These are phyloP conservation scores for Dascillus cervinus DNA, from an alignment of 2,888 invertebrate species.

Conservation along the genomic window DNA sequence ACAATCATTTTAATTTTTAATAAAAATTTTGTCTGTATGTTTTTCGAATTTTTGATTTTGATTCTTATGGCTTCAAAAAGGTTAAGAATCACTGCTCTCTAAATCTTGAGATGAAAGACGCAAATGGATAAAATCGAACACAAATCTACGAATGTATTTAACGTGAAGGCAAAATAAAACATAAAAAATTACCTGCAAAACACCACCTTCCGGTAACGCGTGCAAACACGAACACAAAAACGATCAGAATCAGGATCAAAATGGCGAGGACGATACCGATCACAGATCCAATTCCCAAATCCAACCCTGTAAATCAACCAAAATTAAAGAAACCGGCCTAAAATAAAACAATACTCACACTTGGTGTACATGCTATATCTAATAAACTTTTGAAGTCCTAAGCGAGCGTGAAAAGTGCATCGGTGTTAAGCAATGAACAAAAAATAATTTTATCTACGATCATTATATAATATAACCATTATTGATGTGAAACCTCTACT, in stretches of 20 bases:
- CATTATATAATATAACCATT: too few relatives aligned
- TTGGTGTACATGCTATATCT: conserved; percentile 20
- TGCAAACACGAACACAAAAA: conserved; percentile 64
- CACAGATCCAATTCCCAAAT: conserved; percentile 67
- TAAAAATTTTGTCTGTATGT: too few relatives aligned
- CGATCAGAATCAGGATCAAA: conserved; percentile 54
- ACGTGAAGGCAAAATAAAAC: conserved; percentile 3
- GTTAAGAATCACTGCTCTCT: too few relatives aligned
- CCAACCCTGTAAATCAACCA: conserved; percentile 47
- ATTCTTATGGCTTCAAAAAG: too few relatives aligned
- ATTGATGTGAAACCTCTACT: too few relatives aligned
- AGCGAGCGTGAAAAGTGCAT: conserved; percentile 2
- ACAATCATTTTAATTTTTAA: too few relatives aligned
- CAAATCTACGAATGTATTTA: too few relatives aligned
- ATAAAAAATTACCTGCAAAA: conserved; percentile 71
- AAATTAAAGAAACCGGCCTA: background rate
- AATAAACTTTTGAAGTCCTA: conserved; percentile 28
- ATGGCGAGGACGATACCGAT: conserved; percentile 69
- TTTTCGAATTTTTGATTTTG: too few relatives aligned
- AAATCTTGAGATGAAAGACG: too few relatives aligned
- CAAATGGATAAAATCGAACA: too few relatives aligned
- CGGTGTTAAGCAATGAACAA: too few relatives aligned
- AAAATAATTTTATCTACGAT: too few relatives aligned
- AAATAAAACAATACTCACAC: conserved; percentile 6
- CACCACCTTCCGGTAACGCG: conserved; percentile 79